Conservation (phyloP, 2,797 vertebrate genomes). For the Gadopsis marmoratus region DNA sequence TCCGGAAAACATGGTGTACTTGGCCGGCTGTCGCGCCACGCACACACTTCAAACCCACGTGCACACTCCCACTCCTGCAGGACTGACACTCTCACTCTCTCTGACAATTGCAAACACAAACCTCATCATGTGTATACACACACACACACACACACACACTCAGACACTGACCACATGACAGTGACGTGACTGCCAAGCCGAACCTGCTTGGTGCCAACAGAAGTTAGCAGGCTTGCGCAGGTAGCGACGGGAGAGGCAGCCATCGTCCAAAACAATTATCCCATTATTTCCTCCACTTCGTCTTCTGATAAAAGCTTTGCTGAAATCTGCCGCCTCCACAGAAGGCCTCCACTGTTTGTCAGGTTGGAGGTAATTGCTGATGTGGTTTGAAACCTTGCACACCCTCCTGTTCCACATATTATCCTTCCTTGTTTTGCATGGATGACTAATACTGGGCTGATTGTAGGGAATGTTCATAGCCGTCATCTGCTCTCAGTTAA, state of each 20-base stretch:
- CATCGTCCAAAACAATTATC: conserved; percentile 73
- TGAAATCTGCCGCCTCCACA: conserved; percentile 67
- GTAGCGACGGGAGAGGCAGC: conserved; percentile 53
- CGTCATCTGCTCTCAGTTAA: conserved; percentile 42
- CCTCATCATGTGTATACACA: neutral
- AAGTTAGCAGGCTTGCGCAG: conserved; percentile 45
- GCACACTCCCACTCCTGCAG: conserved; percentile 26
- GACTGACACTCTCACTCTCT: conserved; percentile 23
- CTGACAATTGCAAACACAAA: conserved; percentile 29
- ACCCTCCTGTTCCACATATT: conserved; percentile 39
- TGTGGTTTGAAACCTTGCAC: conserved; percentile 39
- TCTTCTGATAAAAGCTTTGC: conserved; percentile 66
- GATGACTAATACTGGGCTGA: conserved; percentile 66
- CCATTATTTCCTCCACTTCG: conserved; percentile 71
- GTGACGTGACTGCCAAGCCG: conserved; percentile 35
- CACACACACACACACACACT: conserved; percentile 5
- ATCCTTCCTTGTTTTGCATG: conserved; percentile 50
- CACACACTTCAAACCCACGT: conserved; percentile 29
- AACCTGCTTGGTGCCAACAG: conserved; percentile 33
- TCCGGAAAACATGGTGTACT: conserved; percentile 52
- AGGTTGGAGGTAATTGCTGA: conserved; percentile 71
- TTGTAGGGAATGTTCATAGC: conserved; percentile 51
- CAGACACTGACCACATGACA: conserved; percentile 11
- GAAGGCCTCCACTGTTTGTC: conserved; percentile 52
- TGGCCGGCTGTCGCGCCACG: conserved; percentile 31